Conservation (phyloP, 2,888 invertebrate species). For the Pocota personata region DNA sequence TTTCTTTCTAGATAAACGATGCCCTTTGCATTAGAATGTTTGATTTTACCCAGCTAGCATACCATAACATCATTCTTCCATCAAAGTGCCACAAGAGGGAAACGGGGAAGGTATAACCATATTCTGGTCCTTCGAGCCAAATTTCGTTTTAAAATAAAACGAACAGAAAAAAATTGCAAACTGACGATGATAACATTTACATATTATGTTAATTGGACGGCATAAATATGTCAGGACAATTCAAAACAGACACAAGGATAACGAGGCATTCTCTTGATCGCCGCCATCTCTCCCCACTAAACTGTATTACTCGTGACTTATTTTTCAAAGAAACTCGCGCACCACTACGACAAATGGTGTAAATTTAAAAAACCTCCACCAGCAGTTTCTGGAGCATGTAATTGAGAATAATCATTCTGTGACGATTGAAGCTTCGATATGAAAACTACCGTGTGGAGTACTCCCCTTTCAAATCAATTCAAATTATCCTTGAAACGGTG, state of each 20-base stretch:
- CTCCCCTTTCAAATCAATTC: slow-evolving; percentile 64
- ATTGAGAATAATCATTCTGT: slow-evolving; percentile 66
- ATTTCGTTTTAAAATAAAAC: slow-evolving; percentile 40
- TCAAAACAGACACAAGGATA: slow-evolving; percentile 70
- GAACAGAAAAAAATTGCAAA: slow-evolving; percentile 15
- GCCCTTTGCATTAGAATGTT: slow-evolving; percentile 72
- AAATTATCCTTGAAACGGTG: slow-evolving; percentile 58
- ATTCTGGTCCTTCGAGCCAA: slow-evolving; percentile 62
- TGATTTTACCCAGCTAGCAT: slow-evolving; percentile 62
- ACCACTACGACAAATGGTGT: not conserved
- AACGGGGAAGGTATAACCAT: not conserved
- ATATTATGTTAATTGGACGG: slow-evolving; percentile 71
- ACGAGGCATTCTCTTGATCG: slow-evolving; percentile 4
- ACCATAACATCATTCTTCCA: slow-evolving; percentile 70
- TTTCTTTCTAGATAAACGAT: slow-evolving; percentile 63
- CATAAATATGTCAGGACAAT: slow-evolving; percentile 72
- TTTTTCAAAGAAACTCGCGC: slow-evolving; percentile 15
- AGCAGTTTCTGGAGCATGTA: slow-evolving; percentile 33
- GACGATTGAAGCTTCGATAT: slow-evolving; percentile 26
- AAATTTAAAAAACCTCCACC: not conserved
- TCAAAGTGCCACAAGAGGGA: slow-evolving; percentile 50
- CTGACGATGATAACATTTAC: slow-evolving; percentile 72
- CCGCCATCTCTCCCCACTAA: not conserved
- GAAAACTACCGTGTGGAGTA: not conserved
- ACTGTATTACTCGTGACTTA: slow-evolving; percentile 28